Conservation (phyloP, 2,113 vertebrate species). For the Aptenodytes patagonicus region DNA sequence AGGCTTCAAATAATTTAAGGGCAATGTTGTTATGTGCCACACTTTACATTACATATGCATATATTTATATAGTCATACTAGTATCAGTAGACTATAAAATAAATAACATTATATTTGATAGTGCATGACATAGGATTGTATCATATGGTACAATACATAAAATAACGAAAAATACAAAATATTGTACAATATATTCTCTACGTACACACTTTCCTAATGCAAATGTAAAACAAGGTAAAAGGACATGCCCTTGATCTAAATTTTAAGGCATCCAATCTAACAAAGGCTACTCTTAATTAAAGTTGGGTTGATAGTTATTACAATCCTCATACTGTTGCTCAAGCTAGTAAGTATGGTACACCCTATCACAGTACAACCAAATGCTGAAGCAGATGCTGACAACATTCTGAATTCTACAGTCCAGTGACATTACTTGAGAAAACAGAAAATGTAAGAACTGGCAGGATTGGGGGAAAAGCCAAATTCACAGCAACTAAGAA, state of each 20-base stretch:
- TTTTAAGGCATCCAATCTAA: background rate
- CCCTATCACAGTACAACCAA: background rate
- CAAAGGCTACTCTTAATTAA: background rate
- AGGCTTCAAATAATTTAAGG: background rate
- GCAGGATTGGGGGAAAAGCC: background rate
- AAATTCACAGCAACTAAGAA: background rate
- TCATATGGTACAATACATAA: background rate
- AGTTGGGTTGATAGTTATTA: background rate
- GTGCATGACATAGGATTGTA: background rate
- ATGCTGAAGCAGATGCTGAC: background rate
- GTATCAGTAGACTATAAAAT: background rate
- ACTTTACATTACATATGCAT: background rate
- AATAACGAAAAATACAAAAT: background rate
- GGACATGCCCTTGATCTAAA: background rate
- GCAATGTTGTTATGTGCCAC: background rate
- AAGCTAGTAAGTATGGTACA: background rate
- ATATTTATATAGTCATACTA: background rate
- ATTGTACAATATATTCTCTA: background rate
- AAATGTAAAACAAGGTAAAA: background rate
- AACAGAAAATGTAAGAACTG: background rate
- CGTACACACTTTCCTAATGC: background rate
- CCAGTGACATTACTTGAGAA: background rate
- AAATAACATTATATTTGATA: background rate
- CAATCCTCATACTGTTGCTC: background rate
- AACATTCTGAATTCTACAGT: background rate